These are phyloP conservation scores for Drosophila sulfurigaster DNA, from an alignment of 1,140 invertebrate genomes.

Conservation along the genomic window DNA sequence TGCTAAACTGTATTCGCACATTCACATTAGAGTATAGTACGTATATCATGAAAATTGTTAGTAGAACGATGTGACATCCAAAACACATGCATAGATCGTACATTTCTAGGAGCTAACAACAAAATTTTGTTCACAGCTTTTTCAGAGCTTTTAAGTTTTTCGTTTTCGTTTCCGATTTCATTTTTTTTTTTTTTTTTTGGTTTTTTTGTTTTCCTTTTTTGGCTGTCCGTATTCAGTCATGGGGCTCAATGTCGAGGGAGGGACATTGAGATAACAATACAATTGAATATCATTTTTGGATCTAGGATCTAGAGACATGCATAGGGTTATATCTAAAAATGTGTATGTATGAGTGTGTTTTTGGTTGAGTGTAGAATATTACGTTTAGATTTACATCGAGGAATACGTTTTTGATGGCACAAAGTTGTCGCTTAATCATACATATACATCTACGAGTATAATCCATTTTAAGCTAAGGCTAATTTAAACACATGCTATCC, in stretches of 20 bases:
- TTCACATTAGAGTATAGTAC: constrained; percentile 2
- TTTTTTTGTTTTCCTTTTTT: background rate
- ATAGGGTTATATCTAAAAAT: constrained; percentile 2
- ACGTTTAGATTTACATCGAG: constrained; percentile 46
- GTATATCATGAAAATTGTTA: constrained; percentile 16
- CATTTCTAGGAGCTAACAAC: constrained; percentile 23
- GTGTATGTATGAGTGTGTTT: background rate
- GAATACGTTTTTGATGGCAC: constrained; percentile 48
- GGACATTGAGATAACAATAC: background rate
- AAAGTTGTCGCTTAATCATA: constrained; percentile 42
- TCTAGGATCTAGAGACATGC: constrained; percentile 23
- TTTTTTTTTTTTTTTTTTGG: background rate
- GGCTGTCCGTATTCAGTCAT: constrained; percentile 9
- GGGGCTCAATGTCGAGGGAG: background rate
- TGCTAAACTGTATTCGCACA: constrained; percentile 6
- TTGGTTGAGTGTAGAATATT: constrained; percentile 3
- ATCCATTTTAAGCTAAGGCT: constrained; percentile 49
- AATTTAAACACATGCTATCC: constrained; percentile 1
- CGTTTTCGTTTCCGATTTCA: background rate
- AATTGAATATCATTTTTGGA: background rate
- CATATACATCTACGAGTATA: constrained; percentile 33
- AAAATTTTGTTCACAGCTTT: constrained; percentile 10
- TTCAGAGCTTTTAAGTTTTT: background rate
- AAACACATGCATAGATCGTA: constrained; percentile 12
- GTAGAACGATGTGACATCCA: constrained; percentile 19